These are phyloP conservation scores for Clunio marinus DNA, from an alignment of 2,888 invertebrate genomes.

Conservation along the genomic window DNA sequence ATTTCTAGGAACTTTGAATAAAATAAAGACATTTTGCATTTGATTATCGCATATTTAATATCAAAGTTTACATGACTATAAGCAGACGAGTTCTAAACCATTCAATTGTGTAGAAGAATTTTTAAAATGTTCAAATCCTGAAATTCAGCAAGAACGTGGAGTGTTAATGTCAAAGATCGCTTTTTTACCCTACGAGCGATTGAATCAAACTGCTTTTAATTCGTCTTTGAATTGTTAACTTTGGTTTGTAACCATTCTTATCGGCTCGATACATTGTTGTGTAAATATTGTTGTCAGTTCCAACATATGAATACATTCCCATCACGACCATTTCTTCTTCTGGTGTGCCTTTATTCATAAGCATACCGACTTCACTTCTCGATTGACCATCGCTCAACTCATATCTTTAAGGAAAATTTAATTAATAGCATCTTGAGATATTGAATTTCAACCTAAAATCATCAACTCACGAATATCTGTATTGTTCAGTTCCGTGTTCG, in stretches of 20 bases:
- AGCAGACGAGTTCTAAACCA: too few species aligned
- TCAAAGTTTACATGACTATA: too few species aligned
- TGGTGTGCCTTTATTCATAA: not conserved
- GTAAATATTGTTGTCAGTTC: slow-evolving; percentile 52
- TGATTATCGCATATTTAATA: too few species aligned
- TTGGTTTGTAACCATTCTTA: slow-evolving; percentile 55
- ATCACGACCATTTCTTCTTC: slow-evolving; percentile 51
- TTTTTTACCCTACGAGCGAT: not conserved
- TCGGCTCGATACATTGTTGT: slow-evolving; percentile 54
- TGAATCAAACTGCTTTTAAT: not conserved
- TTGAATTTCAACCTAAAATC: not conserved
- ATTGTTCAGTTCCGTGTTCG: not conserved
- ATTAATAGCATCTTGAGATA: too few species aligned
- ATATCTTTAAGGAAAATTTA: not conserved
- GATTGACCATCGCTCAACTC: not conserved
- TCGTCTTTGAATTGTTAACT: not conserved
- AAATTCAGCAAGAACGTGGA: too few species aligned
- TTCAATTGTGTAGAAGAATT: too few species aligned
- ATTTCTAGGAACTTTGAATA: too few species aligned
- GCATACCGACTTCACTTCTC: not conserved
- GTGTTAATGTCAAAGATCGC: too few species aligned
- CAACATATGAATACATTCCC: slow-evolving; percentile 51
- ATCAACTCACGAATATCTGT: not conserved
- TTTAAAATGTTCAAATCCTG: too few species aligned
- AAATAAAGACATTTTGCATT: too few species aligned